Evolutionary conservation across 2,888 invertebrate genomes (phyloP).

Genomic region (Drosophila dives): DNA sequence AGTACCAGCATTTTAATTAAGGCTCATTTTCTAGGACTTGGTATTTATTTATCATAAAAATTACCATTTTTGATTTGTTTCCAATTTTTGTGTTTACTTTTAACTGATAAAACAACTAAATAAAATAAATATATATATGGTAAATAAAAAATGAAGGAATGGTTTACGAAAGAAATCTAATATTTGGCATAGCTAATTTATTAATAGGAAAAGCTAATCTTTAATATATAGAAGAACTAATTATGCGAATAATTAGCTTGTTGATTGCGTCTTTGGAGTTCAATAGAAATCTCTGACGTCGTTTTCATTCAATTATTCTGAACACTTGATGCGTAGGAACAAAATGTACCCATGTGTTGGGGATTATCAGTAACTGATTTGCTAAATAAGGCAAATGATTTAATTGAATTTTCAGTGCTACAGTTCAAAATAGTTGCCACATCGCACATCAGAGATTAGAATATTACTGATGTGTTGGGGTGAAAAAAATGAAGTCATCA

Average conservation of each 20-base stretch:
- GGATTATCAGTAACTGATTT: slow-evolving; percentile 57
- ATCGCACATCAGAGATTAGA: slow-evolving; percentile 29
- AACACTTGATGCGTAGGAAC: slow-evolving; percentile 50
- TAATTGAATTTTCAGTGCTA: slow-evolving; percentile 48
- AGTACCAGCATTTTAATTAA: neutral
- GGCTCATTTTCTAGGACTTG: neutral
- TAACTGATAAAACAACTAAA: neutral
- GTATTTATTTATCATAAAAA: neutral
- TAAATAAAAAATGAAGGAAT: neutral
- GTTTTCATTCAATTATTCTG: slow-evolving; percentile 45
- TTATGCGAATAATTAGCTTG: slow-evolving; percentile 7
- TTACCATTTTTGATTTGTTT: neutral
- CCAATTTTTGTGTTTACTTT: neutral
- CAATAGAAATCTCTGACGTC: slow-evolving; percentile 40
- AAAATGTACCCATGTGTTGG: slow-evolving; percentile 9
- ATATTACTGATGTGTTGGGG: slow-evolving; percentile 33
- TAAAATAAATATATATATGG: neutral
- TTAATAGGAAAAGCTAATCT: neutral
- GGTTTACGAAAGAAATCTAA: neutral
- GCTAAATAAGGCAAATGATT: slow-evolving; percentile 62
- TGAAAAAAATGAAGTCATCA: slow-evolving; percentile 60
- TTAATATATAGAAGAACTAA: neutral
- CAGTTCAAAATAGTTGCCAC: slow-evolving; percentile 41
- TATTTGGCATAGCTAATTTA: neutral
- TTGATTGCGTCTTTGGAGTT: slow-evolving; percentile 17